Conservation (phyloP, 2,113 vertebrate species). For the Notiomystis cincta region DNA sequence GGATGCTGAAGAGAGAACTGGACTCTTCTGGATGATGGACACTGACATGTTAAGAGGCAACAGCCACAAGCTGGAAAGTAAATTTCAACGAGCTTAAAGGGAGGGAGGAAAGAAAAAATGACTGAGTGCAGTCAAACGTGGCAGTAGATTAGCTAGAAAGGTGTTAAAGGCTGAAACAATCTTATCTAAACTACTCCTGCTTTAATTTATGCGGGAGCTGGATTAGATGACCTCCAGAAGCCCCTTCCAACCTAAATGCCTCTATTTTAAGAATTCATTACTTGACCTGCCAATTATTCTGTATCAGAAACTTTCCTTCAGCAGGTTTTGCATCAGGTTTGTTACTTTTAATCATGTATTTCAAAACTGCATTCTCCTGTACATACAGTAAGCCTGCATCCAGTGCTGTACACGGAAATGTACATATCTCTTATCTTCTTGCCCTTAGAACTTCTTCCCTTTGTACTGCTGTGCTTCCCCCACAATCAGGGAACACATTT, state of each 20-base stretch:
- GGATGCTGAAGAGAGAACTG: background rate
- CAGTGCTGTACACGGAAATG: background rate
- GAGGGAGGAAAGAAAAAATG: background rate
- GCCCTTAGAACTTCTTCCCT: background rate
- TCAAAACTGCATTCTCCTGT: background rate
- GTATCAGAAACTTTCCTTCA: background rate
- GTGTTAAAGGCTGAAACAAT: background rate
- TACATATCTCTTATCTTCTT: background rate
- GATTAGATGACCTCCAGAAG: background rate
- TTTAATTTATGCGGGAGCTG: background rate
- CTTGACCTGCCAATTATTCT: background rate
- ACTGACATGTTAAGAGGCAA: background rate
- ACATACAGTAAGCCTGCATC: background rate
- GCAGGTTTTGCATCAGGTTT: background rate
- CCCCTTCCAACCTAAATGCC: background rate
- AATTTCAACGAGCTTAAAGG: background rate
- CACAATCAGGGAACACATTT: background rate
- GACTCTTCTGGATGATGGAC: background rate
- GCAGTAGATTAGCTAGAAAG: background rate
- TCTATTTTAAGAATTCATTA: background rate
- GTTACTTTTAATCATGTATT: background rate
- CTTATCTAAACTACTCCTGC: background rate
- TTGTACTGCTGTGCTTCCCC: background rate
- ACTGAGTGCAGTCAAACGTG: background rate
- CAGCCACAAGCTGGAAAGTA: background rate